These are phyloP conservation scores for Augochlora pura DNA, from an alignment of 1,140 invertebrate genomes.

Conservation along the genomic window DNA sequence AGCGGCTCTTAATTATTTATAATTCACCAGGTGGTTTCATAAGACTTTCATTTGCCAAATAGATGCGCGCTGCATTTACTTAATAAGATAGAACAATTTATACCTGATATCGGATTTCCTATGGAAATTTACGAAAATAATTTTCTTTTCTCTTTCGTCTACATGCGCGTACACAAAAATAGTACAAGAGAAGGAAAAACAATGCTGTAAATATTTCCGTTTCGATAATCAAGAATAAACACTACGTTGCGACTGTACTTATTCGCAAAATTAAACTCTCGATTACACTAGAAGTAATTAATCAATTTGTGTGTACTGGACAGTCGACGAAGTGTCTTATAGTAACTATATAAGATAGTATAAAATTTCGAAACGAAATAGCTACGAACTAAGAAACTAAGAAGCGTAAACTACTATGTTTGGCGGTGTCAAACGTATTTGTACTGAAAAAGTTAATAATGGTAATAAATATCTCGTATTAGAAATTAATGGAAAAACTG, in stretches of 20 bases:
- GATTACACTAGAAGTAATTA: not conserved
- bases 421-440: constrained; percentile 34
- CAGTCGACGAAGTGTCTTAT: not conserved
- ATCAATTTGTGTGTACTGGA: constrained; percentile 17
- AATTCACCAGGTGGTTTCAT: not conserved
- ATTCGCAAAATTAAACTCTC: not conserved
- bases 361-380: not conserved
- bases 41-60: not conserved
- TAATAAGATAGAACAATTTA: not conserved
- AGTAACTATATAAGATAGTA: not conserved
- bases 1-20: constrained; percentile 15
- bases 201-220: not conserved
- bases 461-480: not conserved
- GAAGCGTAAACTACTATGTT: constrained; percentile 39
- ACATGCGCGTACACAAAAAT: not conserved
- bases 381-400: constrained; percentile 30
- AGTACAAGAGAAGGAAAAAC: not conserved
- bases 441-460: constrained; percentile 32
- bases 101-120: not conserved
- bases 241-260: not conserved
- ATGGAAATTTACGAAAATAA: constrained; percentile 5
- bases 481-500: constrained; percentile 25
- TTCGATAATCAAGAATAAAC: too few relatives aligned
- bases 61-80: too few relatives aligned
- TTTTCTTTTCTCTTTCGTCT: not conserved